Evolutionary conservation across 53 echinoderm and acorn worm genomes (phyloP), one percentile per base, ranked within the genome.

Genomic region (Paelopatides confundens): DNA sequence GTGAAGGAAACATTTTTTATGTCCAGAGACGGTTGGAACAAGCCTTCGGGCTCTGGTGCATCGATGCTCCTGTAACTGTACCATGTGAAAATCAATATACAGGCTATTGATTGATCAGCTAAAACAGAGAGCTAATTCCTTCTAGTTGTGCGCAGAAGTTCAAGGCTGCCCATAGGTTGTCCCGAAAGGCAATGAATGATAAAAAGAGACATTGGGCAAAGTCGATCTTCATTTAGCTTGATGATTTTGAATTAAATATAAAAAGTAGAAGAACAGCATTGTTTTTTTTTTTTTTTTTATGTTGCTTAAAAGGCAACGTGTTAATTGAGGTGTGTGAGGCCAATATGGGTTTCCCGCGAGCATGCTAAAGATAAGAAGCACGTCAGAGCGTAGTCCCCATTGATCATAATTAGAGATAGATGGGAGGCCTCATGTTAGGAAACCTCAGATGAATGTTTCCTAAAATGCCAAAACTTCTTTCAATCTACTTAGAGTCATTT

Each of bases 261-360:
- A 79, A 50, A 31, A 53, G 32, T 34, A 53, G 53, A 40, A 79
- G 74, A 38, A 74, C 74, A 43, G 74, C 74, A 74, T 74, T 74
- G 74, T 74, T 74, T 39, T 74, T 71, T 54, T 54, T 54, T 54
- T 23, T 52, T 11, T 34, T 11, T 31, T 30, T 48, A 79, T 79
- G 53, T 79, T 79, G 79, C 79, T 79, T 79, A 52, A 48, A 28
- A 50, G 50, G 32, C 51, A 53, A 52, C 3, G 79, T 79, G 53
- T 79, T 79, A 79, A 79, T 79, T 79, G 79, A 79, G 79, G 79
- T 79, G 79, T 53, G 79, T 79, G 79, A 48, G 79, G 79, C 79
- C 18, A 31, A 10, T 18, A 31, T 11, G 68, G 68, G 68, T 35
- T n/a, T 31, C 1, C 68, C 32, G 68, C 35, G 33, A 79, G 53